Percentiles rank a stretch among this genome's conserved stretches.
Conservation (phyloP, 37 sponge, comb jelly and placozoan species). For the Mnemiopsis leidyi region DNA sequence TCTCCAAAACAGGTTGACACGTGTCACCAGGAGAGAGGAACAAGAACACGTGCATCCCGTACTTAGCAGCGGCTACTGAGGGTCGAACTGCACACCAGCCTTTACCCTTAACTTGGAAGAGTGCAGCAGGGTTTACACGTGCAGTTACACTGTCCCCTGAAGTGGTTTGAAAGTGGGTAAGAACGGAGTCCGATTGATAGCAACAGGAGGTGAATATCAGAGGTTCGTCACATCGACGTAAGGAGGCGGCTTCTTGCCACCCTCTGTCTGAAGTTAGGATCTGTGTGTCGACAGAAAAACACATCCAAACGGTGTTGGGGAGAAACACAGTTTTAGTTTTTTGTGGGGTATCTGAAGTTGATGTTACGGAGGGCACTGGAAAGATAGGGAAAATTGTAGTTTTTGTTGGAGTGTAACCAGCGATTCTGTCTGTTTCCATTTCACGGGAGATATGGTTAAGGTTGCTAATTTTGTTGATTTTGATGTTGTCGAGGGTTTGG, state of each 20-base stretch:
- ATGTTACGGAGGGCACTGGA: too few species aligned
- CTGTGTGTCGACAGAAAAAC: neutral
- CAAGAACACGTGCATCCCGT: neutral
- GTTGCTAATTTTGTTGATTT: neutral
- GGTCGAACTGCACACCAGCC: neutral
- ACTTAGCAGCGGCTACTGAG: conserved; percentile 2
- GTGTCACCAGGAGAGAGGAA: neutral
- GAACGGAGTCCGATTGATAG: neutral
- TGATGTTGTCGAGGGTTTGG: neutral
- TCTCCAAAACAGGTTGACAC: neutral
- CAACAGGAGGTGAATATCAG: neutral
- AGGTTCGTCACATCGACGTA: neutral
- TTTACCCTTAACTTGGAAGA: neutral
- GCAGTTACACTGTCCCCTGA: neutral
- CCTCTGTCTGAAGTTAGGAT: neutral
- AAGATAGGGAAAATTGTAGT: too few species aligned
- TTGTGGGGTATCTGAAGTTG: neutral
- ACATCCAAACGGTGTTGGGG: neutral
- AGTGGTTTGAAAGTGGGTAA: neutral
- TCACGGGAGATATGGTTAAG: neutral
- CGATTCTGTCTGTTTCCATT: too few species aligned
- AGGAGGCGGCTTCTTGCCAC: neutral
- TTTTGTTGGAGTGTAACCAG: too few species aligned
- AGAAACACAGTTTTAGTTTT: neutral
- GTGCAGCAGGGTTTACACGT: neutral